Conservation (phyloP, 1,140 invertebrate species). For the Hyposmocoma kahamanoa region DNA sequence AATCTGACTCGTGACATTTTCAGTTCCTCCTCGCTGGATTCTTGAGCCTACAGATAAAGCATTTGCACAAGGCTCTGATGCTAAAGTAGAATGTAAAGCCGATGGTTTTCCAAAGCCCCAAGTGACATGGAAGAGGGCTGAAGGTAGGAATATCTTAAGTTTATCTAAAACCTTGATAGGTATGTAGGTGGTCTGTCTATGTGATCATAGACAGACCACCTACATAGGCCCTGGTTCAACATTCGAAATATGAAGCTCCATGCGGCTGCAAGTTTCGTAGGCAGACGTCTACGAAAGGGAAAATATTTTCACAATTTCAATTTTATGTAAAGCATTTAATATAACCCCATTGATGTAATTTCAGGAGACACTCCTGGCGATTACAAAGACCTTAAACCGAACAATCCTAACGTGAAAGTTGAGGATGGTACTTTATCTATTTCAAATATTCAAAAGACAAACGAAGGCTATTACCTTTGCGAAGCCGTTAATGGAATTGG, state of each 20-base stretch:
- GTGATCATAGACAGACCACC: too few species aligned
- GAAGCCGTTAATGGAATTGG: constrained; percentile 97
- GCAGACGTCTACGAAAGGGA: too few species aligned
- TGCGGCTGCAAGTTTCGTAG: too few species aligned
- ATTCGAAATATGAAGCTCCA: too few species aligned
- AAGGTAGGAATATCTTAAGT: constrained; percentile 77
- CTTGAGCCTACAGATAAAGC: constrained; percentile 95
- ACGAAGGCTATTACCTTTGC: constrained; percentile 96
- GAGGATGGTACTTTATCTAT: constrained; percentile 89
- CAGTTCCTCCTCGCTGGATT: constrained; percentile 97
- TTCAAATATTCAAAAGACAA: constrained; percentile 91
- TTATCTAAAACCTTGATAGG: neutral
- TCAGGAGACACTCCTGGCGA: constrained; percentile 91
- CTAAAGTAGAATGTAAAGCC: constrained; percentile 95
- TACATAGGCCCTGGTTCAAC: too few species aligned
- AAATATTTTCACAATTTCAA: neutral
- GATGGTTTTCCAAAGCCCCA: constrained; percentile 95
- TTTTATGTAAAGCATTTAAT: neutral
- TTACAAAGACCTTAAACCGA: constrained; percentile 92
- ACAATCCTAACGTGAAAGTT: constrained; percentile 90
- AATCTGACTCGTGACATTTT: constrained; percentile 42
- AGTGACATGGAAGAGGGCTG: constrained; percentile 96
- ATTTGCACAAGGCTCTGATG: constrained; percentile 94
- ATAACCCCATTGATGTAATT: constrained; percentile 21
- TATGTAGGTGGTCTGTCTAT: too few species aligned